These are phyloP conservation scores for Lutraria lutraria DNA, from an alignment of 2,888 invertebrate species.

Conservation along the genomic window DNA sequence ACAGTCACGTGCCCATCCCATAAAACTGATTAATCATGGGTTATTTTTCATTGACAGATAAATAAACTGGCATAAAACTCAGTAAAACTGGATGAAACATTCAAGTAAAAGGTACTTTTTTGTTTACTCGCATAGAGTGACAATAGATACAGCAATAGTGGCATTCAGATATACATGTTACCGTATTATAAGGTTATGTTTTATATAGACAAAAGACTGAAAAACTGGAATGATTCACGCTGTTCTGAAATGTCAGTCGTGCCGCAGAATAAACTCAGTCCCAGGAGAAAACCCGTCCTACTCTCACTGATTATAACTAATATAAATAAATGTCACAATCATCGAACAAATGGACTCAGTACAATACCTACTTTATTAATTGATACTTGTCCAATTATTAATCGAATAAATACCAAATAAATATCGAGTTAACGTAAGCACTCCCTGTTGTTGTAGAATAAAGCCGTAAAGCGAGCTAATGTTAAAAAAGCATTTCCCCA, in stretches of 20 bases:
- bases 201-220: not conserved
- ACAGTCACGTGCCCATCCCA: too few relatives aligned
- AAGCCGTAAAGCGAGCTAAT: too few relatives aligned
- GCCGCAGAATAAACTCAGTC: not conserved
- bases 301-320: not conserved
- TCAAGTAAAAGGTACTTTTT: too few relatives aligned
- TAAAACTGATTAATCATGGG: too few relatives aligned
- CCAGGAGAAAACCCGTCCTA: not conserved
- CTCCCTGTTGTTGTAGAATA: too few relatives aligned
- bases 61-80: too few relatives aligned
- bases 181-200: not conserved
- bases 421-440: not conserved
- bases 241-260: not conserved
- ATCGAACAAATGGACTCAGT: not conserved
- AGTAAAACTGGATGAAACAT: too few relatives aligned
- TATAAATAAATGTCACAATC: not conserved
- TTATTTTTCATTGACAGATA: too few relatives aligned
- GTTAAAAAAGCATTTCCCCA: too few relatives aligned
- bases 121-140: too few relatives aligned
- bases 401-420: not conserved
- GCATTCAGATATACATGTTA: too few relatives aligned
- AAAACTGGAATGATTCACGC: not conserved
- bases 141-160: too few relatives aligned
- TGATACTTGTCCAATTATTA: not conserved
- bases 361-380: conserved; percentile 6